Base-by-base conservation (phyloP, 2,888 invertebrate species). In the Sesia bembeciformis region DNA sequence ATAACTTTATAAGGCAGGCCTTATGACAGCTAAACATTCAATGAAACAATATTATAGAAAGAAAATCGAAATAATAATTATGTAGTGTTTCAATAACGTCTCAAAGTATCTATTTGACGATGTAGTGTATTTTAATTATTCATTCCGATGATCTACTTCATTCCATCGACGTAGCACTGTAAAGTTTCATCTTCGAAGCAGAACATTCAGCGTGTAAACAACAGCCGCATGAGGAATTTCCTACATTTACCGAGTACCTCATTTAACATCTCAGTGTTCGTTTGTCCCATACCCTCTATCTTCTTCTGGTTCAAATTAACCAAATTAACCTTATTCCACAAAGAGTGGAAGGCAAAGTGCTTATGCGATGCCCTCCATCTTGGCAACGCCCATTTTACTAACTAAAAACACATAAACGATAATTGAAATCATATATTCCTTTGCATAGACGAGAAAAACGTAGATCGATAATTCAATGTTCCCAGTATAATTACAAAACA, bases 351-450 rank as follows among this genome's bases (percentile, higher is more conserved):
- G 62, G 82, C 78, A 79, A 82, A 79, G 68, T 80, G 81, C 75
- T 85, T 90, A 81, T 86, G 84, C 62, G 89, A 90, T 62, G 88
- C 84, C 63, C 90, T 84, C 90, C 90, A 90, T 68, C 90, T 81
- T 67, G 85, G 85, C 67, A 88, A 79, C 78, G 82, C 81, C 90
- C 90, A 90, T 74, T 82, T 89, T 74, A 90, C 76, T 78, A 77
- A 88, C 90, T 90, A 90, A 75, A 89, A 80, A 85, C 23, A 6
- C 46, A 46, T 5, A 46, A 46, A 4, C 5, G 46, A 46, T 8
- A 46, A n/a, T 7, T 46, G n/a, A 4, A 46, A 23, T 23, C 3
- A 46, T 3, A 46, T 46, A 46, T 5, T 46, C 46, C 3, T 46
- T n/a, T 23, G 23, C 23, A 23, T 23, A 23, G 23, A 23, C 23